Conservation (phyloP, 2,888 invertebrate genomes). For the Gibbula magus region DNA sequence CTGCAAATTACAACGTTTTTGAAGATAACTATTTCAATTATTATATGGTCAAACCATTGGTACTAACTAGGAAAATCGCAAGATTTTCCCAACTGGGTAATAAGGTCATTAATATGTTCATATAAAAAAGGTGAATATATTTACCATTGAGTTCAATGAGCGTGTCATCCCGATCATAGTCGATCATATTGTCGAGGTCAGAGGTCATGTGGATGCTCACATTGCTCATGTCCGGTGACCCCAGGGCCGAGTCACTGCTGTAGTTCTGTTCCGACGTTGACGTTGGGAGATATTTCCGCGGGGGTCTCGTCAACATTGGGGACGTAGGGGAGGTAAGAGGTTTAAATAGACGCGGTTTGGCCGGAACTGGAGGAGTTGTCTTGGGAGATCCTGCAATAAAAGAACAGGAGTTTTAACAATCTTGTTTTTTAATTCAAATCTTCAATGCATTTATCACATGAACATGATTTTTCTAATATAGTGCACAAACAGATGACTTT, state of each 20-base stretch:
- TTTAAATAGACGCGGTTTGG: slow-evolving; percentile 55
- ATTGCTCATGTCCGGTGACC: slow-evolving; percentile 55
- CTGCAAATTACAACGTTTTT: neutral
- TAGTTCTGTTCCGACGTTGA: slow-evolving; percentile 30
- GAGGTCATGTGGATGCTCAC: slow-evolving; percentile 42
- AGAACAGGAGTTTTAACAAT: neutral
- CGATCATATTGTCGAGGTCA: slow-evolving; percentile 50
- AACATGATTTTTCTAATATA: too few species aligned
- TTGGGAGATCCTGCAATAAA: slow-evolving; percentile 26
- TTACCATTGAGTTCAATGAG: slow-evolving; percentile 38
- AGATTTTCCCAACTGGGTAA: too few species aligned
- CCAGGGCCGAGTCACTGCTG: slow-evolving; percentile 64
- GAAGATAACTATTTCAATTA: too few species aligned
- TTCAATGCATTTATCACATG: too few species aligned
- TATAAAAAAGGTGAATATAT: too few species aligned
- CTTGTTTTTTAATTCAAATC: too few species aligned
- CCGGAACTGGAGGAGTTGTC: slow-evolving; percentile 49
- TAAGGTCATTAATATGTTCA: too few species aligned
- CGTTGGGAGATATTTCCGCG: neutral
- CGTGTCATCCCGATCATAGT: slow-evolving; percentile 40
- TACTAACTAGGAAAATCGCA: too few species aligned
- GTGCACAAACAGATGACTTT: too few species aligned
- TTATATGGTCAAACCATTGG: too few species aligned
- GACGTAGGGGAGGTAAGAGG: slow-evolving; percentile 49
- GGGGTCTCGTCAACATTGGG: slow-evolving; percentile 12